Percentiles rank a stretch among this genome's conserved stretches.
Evolutionary conservation across 2,113 vertebrate species (phyloP).

Genomic region (Pollimyrus isidori): DNA sequence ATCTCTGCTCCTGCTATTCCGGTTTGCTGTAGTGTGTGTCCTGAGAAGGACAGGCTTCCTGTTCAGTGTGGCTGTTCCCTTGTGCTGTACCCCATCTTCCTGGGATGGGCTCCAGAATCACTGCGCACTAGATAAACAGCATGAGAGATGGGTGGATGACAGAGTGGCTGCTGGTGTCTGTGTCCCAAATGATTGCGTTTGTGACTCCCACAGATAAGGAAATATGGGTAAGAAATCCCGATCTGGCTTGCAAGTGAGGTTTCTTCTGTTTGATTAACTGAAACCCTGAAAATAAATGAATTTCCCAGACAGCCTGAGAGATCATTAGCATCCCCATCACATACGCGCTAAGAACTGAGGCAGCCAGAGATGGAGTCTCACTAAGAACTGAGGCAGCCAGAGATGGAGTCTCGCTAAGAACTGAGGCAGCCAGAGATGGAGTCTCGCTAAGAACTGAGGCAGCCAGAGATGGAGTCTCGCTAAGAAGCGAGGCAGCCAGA

Average conservation of each 20-base stretch:
- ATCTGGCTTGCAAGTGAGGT: neutral
- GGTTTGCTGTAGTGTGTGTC: neutral
- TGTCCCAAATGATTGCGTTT: neutral
- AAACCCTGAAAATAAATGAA: neutral
- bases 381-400: neutral
- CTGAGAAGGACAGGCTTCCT: neutral
- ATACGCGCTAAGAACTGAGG: neutral
- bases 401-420: neutral
- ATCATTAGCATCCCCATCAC: neutral
- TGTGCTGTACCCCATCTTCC: neutral
- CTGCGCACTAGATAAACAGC: neutral
- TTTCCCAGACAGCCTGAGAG: neutral
- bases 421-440: neutral
- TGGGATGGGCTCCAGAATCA: neutral
- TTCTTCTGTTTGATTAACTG: neutral
- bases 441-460: neutral
- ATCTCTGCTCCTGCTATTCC: neutral
- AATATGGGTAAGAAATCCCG: too few relatives aligned
- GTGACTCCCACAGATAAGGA: too few relatives aligned
- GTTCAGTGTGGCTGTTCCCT: neutral
- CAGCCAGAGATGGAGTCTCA: neutral
- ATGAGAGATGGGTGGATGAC: neutral
- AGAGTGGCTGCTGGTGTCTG: neutral
- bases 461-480: neutral
- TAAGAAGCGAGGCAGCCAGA: neutral